Base-by-base conservation (phyloP, 92 coral and sea anemone genomes). In the Actinernus sp. region DNA sequence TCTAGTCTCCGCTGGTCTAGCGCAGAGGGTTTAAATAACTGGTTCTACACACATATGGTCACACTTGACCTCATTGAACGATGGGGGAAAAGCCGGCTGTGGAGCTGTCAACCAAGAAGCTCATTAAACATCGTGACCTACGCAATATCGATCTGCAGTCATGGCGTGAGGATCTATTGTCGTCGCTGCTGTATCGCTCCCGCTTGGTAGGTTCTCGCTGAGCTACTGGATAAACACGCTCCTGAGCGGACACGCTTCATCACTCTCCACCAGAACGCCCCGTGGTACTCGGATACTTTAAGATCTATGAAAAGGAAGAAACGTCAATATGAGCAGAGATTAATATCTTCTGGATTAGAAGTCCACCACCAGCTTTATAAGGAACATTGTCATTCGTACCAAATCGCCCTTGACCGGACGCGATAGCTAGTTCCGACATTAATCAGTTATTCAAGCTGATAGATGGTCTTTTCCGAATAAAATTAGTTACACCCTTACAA, bases 391-490 rank as follows among this genome's bases (percentile, higher is more conserved):
- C 4, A 21, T 17, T 3, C 13, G 9, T 48, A 48, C 24, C 26
- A 48, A 7, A 30, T 21, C 54, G 26, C 24, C 26, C 21, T 48
- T 19, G 11, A 48, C 12, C 10, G 26, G 24, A 30, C 54, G 9
- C 21, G 26, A 48, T n/a, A 47, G 25, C 53, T 12, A 47, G 25
- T 29, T 71, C 78, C 16, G 43, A 56, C 29, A 49, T 25, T 29
- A 24, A 58, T 18, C 78, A 70, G 31, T 57, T 70, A 9, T 70
- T 70, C 79, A 70, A 67, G 44, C 44, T 67, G 12, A 47, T 68
- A 3, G 65, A 68, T 45, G 67, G 64, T 22, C 0, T 70, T 44
- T 61, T 73, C 30, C 48, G 29, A 52, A 22, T 73, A 1, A 73
- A 73, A 49, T 46, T 32, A 32, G 9, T 62, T 24, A 61, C 80